Evolutionary conservation across 23 tunicate species (phyloP).

Genomic region (Aplidium turbinatum): DNA sequence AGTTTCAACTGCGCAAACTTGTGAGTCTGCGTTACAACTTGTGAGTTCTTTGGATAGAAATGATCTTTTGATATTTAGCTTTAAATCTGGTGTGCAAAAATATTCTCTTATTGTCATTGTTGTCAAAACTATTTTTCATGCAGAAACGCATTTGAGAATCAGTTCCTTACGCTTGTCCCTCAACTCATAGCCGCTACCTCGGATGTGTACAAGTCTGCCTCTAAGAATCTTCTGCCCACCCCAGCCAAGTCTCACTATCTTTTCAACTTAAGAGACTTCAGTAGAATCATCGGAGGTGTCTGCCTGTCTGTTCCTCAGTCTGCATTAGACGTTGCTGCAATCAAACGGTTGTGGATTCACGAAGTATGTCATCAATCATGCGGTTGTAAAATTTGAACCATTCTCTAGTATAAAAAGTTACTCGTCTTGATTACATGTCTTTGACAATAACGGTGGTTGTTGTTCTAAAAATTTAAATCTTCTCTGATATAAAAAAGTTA

Average conservation of each 20-base stretch:
- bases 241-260: constrained; percentile 97
- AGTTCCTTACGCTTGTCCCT: constrained; percentile 36
- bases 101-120: too few relatives aligned
- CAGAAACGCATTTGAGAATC: constrained; percentile 54
- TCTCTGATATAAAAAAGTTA: too few relatives aligned
- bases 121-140: neutral
- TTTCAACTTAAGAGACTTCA: constrained; percentile 91
- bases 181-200: constrained; percentile 42
- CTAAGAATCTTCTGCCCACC: constrained; percentile 90
- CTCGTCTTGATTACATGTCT: too few relatives aligned
- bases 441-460: too few relatives aligned
- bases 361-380: constrained; percentile 45
- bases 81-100: too few relatives aligned
- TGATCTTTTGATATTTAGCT: too few relatives aligned
- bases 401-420: too few relatives aligned
- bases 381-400: too few relatives aligned
- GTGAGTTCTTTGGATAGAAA: too few relatives aligned
- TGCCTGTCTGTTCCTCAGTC: constrained; percentile 84
- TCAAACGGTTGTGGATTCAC: constrained; percentile 68
- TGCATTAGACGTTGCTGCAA: constrained; percentile 42
- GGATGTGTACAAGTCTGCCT: constrained; percentile 64
- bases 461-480: too few relatives aligned
- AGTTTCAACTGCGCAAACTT: too few relatives aligned
- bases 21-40: too few relatives aligned
- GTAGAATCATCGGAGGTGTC: constrained; percentile 90